These are phyloP conservation scores for Lumbricus terrestris DNA, from an alignment of 2,888 invertebrate species.

Conservation along the genomic window DNA sequence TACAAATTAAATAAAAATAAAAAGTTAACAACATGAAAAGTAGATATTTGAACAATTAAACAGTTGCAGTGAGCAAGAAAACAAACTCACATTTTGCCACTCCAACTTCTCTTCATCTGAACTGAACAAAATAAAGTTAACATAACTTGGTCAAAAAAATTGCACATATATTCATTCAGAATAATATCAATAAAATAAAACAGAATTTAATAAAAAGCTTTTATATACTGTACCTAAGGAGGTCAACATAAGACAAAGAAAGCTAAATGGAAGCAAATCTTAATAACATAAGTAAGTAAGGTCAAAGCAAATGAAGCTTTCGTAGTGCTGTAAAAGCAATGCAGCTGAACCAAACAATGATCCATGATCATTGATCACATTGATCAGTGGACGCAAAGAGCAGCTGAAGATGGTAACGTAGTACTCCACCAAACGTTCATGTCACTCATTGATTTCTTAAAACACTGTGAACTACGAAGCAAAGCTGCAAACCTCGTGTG, in stretches of 20 bases:
- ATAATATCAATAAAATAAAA: neutral
- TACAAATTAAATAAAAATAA: neutral
- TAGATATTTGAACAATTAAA: neutral
- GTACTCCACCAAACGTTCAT: neutral
- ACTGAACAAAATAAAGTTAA: constrained; percentile 36
- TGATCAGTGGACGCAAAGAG: neutral
- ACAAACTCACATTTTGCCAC: constrained; percentile 62
- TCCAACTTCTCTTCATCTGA: constrained; percentile 60
- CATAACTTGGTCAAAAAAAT: neutral
- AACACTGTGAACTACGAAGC: no score
- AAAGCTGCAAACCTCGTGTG: constrained; percentile 61
- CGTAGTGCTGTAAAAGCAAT: neutral
- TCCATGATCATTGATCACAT: no score
- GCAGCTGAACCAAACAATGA: neutral
- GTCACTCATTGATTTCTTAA: neutral
- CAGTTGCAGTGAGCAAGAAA: neutral
- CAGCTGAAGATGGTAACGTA: neutral
- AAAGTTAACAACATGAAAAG: neutral
- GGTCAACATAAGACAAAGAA: neutral
- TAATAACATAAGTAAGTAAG: neutral
- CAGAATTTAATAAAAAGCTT: neutral
- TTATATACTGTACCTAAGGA: neutral
- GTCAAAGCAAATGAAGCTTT: no score
- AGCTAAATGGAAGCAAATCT: neutral
- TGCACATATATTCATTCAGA: neutral